Percentiles rank a stretch among this genome's conserved stretches.
Conservation (phyloP, 2,113 vertebrate genomes). For the Maccullochella peelii region DNA sequence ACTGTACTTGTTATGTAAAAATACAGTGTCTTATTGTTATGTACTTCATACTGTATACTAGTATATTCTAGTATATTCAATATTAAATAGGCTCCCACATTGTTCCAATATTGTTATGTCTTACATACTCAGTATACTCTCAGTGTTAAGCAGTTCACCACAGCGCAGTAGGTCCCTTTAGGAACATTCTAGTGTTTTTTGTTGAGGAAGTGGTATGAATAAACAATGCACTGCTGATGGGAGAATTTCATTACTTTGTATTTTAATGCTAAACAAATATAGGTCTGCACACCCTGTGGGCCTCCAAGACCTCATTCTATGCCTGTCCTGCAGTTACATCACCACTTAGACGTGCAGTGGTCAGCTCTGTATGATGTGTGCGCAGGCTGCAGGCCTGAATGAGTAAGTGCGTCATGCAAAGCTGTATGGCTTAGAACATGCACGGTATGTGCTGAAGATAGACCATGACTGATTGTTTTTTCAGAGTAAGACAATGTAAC, state of each 20-base stretch:
- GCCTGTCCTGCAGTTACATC: conserved; percentile 41
- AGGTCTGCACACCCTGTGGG: not conserved
- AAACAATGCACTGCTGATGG: conserved; percentile 56
- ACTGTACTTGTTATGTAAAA: too few relatives aligned
- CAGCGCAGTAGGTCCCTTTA: conserved; percentile 5
- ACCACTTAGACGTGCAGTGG: conserved; percentile 29
- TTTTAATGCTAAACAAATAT: conserved; percentile 59
- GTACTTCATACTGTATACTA: not conserved
- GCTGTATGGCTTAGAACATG: conserved; percentile 16
- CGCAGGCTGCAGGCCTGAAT: conserved; percentile 35
- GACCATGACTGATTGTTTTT: conserved; percentile 9
- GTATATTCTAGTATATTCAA: not conserved
- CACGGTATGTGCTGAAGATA: conserved; percentile 10
- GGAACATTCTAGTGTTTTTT: conserved; percentile 28
- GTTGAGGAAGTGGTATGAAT: conserved; percentile 47
- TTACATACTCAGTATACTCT: not conserved
- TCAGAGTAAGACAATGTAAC: not conserved
- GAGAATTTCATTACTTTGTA: conserved; percentile 20
- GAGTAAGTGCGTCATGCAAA: conserved; percentile 55
- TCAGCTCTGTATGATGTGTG: conserved; percentile 38
- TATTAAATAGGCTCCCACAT: not conserved
- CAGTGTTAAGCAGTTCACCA: not conserved
- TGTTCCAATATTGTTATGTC: not conserved
- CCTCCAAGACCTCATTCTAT: conserved; percentile 23
- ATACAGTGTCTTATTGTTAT: too few relatives aligned